Evolutionary conservation across 2,113 vertebrate species (phyloP).

Genomic region (Melospiza georgiana): DNA sequence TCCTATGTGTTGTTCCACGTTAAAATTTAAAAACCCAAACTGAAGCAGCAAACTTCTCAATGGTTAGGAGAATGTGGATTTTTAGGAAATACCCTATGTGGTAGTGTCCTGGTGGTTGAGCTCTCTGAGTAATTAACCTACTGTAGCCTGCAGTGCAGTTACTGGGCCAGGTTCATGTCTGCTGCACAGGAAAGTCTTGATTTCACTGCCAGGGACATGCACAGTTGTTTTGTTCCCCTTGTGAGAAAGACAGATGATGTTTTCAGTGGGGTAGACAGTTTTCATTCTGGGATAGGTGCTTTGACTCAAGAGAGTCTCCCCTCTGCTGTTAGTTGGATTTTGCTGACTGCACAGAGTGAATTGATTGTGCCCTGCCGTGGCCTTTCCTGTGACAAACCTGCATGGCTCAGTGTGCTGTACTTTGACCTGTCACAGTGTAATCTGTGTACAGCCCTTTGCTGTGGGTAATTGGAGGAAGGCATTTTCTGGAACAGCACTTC

Average conservation of each 20-base stretch:
- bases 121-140: not conserved
- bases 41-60: not conserved
- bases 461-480: not conserved
- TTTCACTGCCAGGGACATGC: not conserved
- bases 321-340: not conserved
- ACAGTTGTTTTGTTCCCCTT: not conserved
- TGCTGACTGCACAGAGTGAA: not conserved
- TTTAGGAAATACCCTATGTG: not conserved
- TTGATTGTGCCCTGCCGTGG: rapidly evolving
- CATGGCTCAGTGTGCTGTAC: not conserved
- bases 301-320: not conserved
- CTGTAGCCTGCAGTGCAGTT: not conserved
- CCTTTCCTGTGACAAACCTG: not conserved
- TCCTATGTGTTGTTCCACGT: not conserved
- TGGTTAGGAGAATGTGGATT: rapidly evolving
- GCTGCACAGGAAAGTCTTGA: not conserved
- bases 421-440: not conserved
- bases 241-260: not conserved
- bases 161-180: not conserved
- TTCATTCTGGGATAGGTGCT: not conserved
- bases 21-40: not conserved
- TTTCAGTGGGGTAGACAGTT: not conserved
- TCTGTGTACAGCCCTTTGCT: not conserved
- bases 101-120: not conserved
- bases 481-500: not conserved